These are phyloP conservation scores for Eubucco bourcierii DNA, from an alignment of 2,113 vertebrate genomes.

Conservation along the genomic window DNA sequence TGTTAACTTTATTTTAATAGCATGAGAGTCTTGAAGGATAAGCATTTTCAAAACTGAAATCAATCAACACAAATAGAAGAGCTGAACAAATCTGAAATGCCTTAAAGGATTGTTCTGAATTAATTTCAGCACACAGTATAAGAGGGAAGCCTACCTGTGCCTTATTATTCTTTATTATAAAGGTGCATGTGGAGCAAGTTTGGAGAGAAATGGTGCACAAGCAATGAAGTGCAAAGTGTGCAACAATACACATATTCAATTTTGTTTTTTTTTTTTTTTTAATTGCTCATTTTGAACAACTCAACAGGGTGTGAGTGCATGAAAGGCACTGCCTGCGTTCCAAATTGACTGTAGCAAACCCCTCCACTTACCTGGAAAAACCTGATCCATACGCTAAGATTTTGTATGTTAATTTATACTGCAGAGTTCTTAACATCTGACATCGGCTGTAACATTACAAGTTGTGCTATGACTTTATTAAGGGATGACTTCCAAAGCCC, in stretches of 20 bases:
- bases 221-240: background rate
- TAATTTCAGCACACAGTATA: background rate
- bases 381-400: background rate
- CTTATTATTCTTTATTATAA: background rate
- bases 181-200: background rate
- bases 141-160: background rate
- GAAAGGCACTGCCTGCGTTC: background rate
- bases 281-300: background rate
- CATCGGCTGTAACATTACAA: constrained; percentile 44
- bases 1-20: background rate
- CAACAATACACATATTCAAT: background rate
- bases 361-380: constrained; percentile 49
- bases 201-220: background rate
- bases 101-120: background rate
- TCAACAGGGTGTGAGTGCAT: background rate
- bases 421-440: constrained; percentile 61
- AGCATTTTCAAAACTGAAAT: constrained; percentile 7
- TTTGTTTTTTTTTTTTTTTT: background rate
- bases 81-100: background rate
- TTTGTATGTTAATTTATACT: constrained; percentile 58
- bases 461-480: constrained; percentile 65
- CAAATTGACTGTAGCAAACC: constrained; percentile 12
- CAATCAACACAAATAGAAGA: background rate
- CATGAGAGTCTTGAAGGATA: background rate
- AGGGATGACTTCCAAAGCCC: constrained; percentile 59